Base-by-base conservation (phyloP, 2,113 vertebrate species). In the Saccopteryx bilineata region DNA sequence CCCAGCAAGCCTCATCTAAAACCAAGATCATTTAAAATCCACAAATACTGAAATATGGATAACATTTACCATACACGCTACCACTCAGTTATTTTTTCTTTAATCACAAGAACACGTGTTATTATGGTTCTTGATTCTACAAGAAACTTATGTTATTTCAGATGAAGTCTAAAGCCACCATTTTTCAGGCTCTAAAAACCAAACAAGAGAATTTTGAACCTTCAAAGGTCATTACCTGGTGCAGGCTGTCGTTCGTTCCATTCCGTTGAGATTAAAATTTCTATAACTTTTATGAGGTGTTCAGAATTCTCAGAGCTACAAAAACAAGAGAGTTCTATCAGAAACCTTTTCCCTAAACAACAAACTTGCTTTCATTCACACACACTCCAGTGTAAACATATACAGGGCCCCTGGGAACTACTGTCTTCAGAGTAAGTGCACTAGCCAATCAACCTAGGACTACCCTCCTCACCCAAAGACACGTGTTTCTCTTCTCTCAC, bases 251-350 rank as follows among this genome's bases (percentile, higher is more conserved):
- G 99, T 86, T 99, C 99, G 96, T 98, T 99, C 99, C 98, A 99
- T 98, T 99, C 99, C 23, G 99, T 99, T 97, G 98, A 98, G 97
- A 99, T 99, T 98, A 99, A 99, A 97, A 99, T 98, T 97, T 99
- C 99, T 33, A 99, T 96, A 81, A 99, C 99, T 98, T 99, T 99
- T 97, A 99, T 96, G 98, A 99, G 98, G 95, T 98, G 98, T 92
- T 99, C 99, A 39, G 98, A 97, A 98, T 98, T 99, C 98, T 99
- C 99, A 97, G 99, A 99, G 95, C 99, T 99, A 98, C 7, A 97
- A 17, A 72, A 80, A n/a, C 52, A 13, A 81, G 2, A 95, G 11
- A 33, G 31, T 66, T 87, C 60, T 52, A 48, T 94, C 86, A 96
- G 88, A 74, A 88, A 54, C 8, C 4, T 61, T 18, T 31, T 56